These are phyloP conservation scores for Temnopleurus reevesii DNA, from an alignment of 53 echinoderm and acorn worm species.

Conservation along the genomic window DNA sequence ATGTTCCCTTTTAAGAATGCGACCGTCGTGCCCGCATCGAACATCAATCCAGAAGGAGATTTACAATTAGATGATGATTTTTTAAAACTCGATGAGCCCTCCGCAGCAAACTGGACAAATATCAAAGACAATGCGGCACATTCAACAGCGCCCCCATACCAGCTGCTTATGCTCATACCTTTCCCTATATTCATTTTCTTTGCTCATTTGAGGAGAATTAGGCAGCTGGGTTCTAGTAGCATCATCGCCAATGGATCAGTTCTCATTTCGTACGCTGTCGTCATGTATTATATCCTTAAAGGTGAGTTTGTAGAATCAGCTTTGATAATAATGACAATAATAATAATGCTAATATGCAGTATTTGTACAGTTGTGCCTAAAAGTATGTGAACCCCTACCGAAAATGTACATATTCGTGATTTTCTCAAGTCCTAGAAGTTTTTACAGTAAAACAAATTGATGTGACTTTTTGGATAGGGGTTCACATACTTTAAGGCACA, in stretches of 20 bases:
- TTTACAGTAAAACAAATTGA: no score
- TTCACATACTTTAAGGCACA: no score
- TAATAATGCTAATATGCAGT: no score
- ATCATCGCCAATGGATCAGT: slow-evolving; percentile 76
- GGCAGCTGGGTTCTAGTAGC: slow-evolving; percentile 81
- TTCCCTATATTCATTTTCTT: slow-evolving; percentile 76
- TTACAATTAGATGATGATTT: background rate
- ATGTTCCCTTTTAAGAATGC: slow-evolving; percentile 27
- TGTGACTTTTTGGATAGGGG: no score
- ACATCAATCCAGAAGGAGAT: background rate
- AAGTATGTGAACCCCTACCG: no score
- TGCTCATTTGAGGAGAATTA: slow-evolving; percentile 74
- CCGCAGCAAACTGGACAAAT: background rate
- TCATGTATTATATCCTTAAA: slow-evolving; percentile 63
- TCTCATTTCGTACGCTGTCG: slow-evolving; percentile 65
- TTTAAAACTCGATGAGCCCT: background rate
- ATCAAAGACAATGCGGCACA: slow-evolving; percentile 7
- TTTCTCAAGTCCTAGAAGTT: no score
- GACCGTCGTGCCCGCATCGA: background rate
- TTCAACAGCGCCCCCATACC: slow-evolving; percentile 46
- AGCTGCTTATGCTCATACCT: slow-evolving; percentile 67
- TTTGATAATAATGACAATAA: background rate
- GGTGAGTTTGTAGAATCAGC: slow-evolving; percentile 55
- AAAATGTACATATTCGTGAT: no score
- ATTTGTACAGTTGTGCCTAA: no score